Base-by-base conservation (phyloP, 2,113 vertebrate species). In the Polypterus bichir region DNA sequence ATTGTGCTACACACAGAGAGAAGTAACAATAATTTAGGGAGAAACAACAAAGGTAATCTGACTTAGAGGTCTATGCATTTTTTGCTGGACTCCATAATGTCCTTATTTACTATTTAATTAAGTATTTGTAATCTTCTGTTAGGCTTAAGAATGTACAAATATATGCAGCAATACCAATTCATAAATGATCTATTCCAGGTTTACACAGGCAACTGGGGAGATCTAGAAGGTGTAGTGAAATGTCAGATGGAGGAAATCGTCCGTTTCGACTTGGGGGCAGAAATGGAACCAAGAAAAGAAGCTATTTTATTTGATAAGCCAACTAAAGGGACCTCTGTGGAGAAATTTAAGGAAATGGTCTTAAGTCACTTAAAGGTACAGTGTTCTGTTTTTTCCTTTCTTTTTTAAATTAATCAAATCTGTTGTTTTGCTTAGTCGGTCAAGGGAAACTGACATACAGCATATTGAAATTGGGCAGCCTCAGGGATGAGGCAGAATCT, bases 341-440 rank as follows among this genome's bases (percentile, higher is more conserved):
- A 98, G 66, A 96, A 87, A 83, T 97, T 98, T 80, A 93, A 92
- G 75, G 92, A 97, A 81, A 98, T 97, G 96, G 92, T 98, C 53
- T 83, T 92, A 60, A 76, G 82, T 69, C 86, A 94, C 68, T 86
- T 97, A 53, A 97, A 97, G 87, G 94, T 97, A 71, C 27, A 27
- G 27, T 27, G 27, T 27, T 27, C 27, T 27, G 27, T 27, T 27
- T 27, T 27, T 27, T 27, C 27, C 27, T 27, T 27, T 27, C 27
- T 27, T 27, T 27, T 27, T 27, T 27, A 27, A 27, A 27, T 27
- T 27, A 27, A 27, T 27, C 27, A 27, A 27, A 27, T 27, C 27
- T 27, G 27, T 27, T 27, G 1, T 27, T 27, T 27, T 27, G 27
- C 27, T 27, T 27, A 27, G 27, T 27, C 1, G 27, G 27, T 27